Percentiles rank a stretch among this genome's conserved stretches.
These are phyloP conservation scores for Caenorhabditis sulstoni DNA, from an alignment of 2,888 invertebrate genomes.

Conservation along the genomic window DNA sequence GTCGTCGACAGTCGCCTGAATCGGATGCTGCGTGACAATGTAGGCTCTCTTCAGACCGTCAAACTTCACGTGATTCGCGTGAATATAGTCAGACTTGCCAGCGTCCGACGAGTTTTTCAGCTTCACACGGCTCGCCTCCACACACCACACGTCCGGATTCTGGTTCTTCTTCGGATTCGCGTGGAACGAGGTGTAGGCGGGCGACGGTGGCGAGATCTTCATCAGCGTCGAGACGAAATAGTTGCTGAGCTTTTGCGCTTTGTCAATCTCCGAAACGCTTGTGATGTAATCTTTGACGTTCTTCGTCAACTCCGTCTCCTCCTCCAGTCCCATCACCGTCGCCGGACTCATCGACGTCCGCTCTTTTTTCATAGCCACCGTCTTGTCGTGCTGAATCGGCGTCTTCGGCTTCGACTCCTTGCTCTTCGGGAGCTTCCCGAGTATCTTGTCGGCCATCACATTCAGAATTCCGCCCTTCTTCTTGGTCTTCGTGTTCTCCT, in stretches of 20 bases:
- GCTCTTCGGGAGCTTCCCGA: background rate
- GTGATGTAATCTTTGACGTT: conserved; percentile 3
- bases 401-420: background rate
- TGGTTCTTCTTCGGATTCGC: conserved; percentile 6
- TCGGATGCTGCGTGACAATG: conserved; percentile 62
- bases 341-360: background rate
- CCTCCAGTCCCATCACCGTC: background rate
- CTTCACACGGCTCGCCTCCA: conserved; percentile 61
- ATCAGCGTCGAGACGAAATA: background rate
- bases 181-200: conserved; percentile 7
- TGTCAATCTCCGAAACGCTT: background rate
- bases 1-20: conserved; percentile 13
- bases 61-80: conserved; percentile 67
- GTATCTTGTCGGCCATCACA: background rate
- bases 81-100: conserved; percentile 66
- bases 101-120: conserved; percentile 50
- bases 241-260: background rate
- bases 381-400: background rate
- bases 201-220: background rate
- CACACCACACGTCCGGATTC: conserved; percentile 52
- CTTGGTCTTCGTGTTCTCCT: conserved; percentile 1
- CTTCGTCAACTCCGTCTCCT: background rate
- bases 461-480: background rate
- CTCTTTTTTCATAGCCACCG: background rate
- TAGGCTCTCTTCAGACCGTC: conserved; percentile 56